phyloP scores from a whole-genome alignment of 2,888 invertebrate species.

The Oligia fasciuncula region DNA sequence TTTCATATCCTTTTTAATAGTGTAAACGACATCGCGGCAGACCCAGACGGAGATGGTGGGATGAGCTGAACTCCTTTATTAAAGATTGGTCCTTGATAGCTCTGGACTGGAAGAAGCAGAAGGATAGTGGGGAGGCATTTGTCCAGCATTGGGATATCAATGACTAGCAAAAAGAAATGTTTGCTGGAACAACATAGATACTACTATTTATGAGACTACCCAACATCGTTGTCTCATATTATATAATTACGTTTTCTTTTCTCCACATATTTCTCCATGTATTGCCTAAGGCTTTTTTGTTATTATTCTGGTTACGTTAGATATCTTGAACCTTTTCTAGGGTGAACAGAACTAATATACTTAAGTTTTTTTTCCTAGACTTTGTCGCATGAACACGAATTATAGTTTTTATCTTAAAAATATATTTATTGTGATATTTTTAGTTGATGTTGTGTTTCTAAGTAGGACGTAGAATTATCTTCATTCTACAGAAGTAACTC shows the following conservation, averaged over 20 bases:
- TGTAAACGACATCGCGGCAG: background rate
- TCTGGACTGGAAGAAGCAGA: background rate
- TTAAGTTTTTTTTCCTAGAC: background rate
- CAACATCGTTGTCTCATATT: background rate
- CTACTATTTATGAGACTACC: background rate
- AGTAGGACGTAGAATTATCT: background rate
- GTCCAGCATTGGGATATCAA: background rate
- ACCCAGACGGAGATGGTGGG: background rate
- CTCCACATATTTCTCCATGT: slow-evolving; percentile 3
- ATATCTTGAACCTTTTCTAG: slow-evolving; percentile 14
- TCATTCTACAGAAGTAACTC: background rate
- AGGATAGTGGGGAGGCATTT: background rate
- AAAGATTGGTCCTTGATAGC: background rate
- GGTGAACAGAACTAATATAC: background rate
- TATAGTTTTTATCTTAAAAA: background rate
- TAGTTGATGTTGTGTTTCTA: background rate
- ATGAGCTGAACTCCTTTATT: background rate
- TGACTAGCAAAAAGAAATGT: background rate
- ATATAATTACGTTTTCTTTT: slow-evolving; percentile 1
- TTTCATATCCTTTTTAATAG: background rate
- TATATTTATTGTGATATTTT: background rate
- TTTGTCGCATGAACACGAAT: background rate
- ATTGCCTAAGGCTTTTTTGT: background rate
- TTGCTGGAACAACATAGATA: background rate
- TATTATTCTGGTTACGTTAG: slow-evolving; percentile 6